Evolutionary conservation across 2,113 vertebrate genomes (phyloP).

Genomic region (Sylvilagus bachmani): DNA sequence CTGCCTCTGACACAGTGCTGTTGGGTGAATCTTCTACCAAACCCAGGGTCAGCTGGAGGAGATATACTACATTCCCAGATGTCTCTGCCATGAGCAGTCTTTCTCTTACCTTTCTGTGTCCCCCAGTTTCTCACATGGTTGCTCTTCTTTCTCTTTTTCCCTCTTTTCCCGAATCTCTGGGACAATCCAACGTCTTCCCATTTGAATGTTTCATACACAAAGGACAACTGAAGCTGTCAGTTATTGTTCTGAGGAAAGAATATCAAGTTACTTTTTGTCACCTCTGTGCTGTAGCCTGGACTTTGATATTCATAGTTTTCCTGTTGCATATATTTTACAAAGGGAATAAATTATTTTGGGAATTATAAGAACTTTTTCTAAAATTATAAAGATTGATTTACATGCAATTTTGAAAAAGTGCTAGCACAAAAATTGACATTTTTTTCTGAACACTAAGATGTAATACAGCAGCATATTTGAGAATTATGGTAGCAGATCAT

Average conservation of each 20-base stretch:
- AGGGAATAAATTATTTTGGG: not conserved
- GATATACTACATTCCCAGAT: not conserved
- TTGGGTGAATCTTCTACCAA: not conserved
- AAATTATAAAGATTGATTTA: not conserved
- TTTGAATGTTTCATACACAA: not conserved
- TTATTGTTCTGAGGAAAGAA: not conserved
- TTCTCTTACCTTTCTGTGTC: not conserved
- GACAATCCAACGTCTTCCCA: not conserved
- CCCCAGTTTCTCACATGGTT: not conserved
- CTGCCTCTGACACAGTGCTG: not conserved
- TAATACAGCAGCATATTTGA: not conserved
- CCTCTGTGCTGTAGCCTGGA: not conserved
- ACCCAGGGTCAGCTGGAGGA: not conserved
- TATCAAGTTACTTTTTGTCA: not conserved
- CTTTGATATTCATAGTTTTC: not conserved
- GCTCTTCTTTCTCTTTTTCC: not conserved
- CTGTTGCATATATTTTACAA: not conserved
- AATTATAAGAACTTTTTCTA: slow-evolving; percentile 21
- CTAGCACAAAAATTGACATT: not conserved
- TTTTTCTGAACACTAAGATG: not conserved
- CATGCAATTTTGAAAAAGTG: not conserved
- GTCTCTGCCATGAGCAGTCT: not conserved
- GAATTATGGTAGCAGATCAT: not conserved
- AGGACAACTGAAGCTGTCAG: not conserved
- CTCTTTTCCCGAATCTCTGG: not conserved